phyloP scores from a whole-genome alignment of 2,797 vertebrate genomes.

The Characodon lateralis region DNA sequence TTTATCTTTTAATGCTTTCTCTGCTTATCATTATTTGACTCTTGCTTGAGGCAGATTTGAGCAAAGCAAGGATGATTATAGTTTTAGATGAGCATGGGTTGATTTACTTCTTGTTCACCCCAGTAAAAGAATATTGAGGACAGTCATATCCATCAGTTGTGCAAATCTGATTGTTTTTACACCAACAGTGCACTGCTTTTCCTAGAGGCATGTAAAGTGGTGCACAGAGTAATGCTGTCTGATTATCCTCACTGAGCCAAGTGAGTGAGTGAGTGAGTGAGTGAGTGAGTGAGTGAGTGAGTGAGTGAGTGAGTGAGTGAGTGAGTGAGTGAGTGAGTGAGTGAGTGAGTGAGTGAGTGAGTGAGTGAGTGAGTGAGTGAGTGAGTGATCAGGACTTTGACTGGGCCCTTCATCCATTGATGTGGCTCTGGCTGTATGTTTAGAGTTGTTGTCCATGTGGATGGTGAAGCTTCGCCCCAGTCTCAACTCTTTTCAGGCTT shows the following conservation, averaged over 20 bases:
- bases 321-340: neutral
- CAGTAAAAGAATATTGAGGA: neutral
- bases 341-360: neutral
- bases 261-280: neutral
- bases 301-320: neutral
- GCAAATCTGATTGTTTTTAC: constrained; percentile 40
- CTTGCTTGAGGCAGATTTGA: neutral
- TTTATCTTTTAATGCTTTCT: constrained; percentile 23
- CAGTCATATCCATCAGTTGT: neutral
- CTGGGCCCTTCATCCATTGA: neutral
- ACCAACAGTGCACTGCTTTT: constrained; percentile 36
- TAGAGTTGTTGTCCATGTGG: neutral
- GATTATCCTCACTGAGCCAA: neutral
- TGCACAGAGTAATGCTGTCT: constrained; percentile 24
- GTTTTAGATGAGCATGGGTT: neutral
- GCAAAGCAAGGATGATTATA: neutral
- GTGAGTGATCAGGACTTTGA: neutral
- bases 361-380: neutral
- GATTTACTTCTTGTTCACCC: neutral
- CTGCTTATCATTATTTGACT: constrained; percentile 13
- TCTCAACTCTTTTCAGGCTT: neutral
- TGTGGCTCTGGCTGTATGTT: neutral
- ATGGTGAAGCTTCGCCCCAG: neutral
- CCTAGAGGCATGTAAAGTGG: constrained; percentile 22
- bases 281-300: neutral